Evolutionary conservation across 2,888 invertebrate species (phyloP), one percentile per base, ranked within the genome.

Genomic region (Odontocerum albicorne): DNA sequence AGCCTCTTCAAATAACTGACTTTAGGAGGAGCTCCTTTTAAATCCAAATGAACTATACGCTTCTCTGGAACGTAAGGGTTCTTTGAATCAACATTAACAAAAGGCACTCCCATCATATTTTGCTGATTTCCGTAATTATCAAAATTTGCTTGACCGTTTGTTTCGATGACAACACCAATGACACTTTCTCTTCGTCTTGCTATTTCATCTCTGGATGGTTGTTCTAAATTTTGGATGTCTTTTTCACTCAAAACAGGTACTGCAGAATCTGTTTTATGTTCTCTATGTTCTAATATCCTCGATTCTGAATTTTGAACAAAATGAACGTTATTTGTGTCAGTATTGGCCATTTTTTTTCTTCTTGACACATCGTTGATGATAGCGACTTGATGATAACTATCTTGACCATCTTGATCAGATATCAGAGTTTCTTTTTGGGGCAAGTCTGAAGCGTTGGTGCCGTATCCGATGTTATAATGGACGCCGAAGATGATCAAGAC

Each of bases 1-100:
- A 84, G 63, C 63, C 80, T 76, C 66, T 82, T 79, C 17, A 85
- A 71, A 66, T 80, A 86, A 8, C 70, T 66, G 4, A 86, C 67
- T 67, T 82, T 79, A 7, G 85, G 84, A n/a, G 86, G 84, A 7
- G 87, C 86, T 17, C 86, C 87, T 69, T 87, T 87, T 44, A 87
- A 67, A 69, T 87, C 87, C 58, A 87, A 73, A 68, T 87, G 87
- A 8, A 87, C 81, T 36, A 87, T 66, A 32, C 81, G 67, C 21
- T 71, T 70, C 3, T 68, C 67, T 0, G 80, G 80, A 22, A 79
- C 65, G 64, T 77, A 80, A 0, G 74, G 74, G 59, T 70, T 67
- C 49, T 67, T 68, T 16, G 67, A 40, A 63, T 74, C 72, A 20
- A 71, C 62, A 63, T 70, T 70, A 10, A 73, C 71, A 61, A 66